Evolutionary conservation across 2,113 vertebrate species (phyloP).

Genomic region (Xiphophorus hellerii): DNA sequence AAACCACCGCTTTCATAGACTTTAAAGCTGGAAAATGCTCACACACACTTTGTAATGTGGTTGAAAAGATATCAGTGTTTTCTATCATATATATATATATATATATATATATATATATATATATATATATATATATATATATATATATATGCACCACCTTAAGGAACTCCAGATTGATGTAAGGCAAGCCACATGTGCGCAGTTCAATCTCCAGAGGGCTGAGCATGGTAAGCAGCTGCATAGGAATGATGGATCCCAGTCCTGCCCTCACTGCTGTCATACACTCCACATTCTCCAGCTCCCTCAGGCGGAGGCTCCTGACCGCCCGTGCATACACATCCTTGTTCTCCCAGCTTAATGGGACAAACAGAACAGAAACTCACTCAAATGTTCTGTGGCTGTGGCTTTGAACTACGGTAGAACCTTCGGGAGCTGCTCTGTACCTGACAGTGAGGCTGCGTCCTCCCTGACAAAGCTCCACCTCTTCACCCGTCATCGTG

Average conservation of each 20-base stretch:
- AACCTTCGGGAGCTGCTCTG: background rate
- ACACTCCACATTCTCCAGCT: constrained; percentile 91
- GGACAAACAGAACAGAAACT: constrained; percentile 4
- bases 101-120: background rate
- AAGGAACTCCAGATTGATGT: constrained; percentile 96
- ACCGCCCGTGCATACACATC: constrained; percentile 89
- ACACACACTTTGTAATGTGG: no score
- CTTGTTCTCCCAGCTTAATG: constrained; percentile 94
- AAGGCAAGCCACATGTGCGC: constrained; percentile 93
- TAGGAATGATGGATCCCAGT: constrained; percentile 92
- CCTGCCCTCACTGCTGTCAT: constrained; percentile 91
- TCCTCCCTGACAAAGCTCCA: constrained; percentile 92
- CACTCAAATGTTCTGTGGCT: background rate
- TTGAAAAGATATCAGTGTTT: no score
- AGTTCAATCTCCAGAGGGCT: constrained; percentile 94
- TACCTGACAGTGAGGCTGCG: constrained; percentile 89
- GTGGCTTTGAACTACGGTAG: background rate
- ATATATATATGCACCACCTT: constrained; percentile 80
- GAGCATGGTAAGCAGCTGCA: constrained; percentile 93
- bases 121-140: no score
- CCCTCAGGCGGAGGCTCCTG: constrained; percentile 87
- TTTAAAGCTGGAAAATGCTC: no score
- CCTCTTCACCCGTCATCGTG: constrained; percentile 93
- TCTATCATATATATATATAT: background rate
- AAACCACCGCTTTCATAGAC: background rate